phyloP scores from a whole-genome alignment of 2,888 invertebrate genomes.

The Agonopterix arenella region DNA sequence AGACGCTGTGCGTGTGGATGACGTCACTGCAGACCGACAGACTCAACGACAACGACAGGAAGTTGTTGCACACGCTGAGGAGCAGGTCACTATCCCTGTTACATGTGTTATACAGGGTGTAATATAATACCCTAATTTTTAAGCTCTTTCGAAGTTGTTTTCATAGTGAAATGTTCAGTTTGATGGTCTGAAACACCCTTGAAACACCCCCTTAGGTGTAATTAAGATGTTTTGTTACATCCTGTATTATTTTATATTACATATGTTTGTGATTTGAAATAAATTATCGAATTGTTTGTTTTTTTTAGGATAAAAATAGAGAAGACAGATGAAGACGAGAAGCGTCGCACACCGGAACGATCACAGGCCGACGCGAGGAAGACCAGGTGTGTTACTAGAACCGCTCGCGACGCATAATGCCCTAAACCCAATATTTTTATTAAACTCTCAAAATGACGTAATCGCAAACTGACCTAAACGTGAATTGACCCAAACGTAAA shows the following conservation, averaged over 20 bases:
- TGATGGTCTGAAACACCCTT: no score
- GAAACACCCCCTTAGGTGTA: no score
- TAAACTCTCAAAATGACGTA: no score
- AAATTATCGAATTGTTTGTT: not conserved
- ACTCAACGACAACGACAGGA: constrained; percentile 75
- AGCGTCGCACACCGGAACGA: constrained; percentile 21
- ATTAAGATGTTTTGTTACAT: no score
- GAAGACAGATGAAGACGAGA: constrained; percentile 1
- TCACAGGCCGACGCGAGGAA: constrained; percentile 22
- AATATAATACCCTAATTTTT: no score
- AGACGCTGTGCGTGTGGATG: constrained; percentile 74
- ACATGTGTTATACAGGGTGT: not conserved
- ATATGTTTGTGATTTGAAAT: not conserved
- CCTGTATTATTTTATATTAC: no score
- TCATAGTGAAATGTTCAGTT: no score
- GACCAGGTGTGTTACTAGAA: constrained; percentile 27
- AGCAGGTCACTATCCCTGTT: constrained; percentile 26
- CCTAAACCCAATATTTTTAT: no score
- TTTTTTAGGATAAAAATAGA: constrained; percentile 17
- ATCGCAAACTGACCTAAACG: no score
- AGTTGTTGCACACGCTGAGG: constrained; percentile 72
- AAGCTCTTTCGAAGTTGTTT: no score
- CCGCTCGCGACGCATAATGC: no score
- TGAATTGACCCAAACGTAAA: no score
- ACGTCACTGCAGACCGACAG: constrained; percentile 65